Percentiles rank a stretch among this genome's conserved stretches.
These are phyloP conservation scores for Aurelia sp. DNA, from an alignment of 30 jellyfish, hydroid and myxozoan genomes.

Conservation along the genomic window DNA sequence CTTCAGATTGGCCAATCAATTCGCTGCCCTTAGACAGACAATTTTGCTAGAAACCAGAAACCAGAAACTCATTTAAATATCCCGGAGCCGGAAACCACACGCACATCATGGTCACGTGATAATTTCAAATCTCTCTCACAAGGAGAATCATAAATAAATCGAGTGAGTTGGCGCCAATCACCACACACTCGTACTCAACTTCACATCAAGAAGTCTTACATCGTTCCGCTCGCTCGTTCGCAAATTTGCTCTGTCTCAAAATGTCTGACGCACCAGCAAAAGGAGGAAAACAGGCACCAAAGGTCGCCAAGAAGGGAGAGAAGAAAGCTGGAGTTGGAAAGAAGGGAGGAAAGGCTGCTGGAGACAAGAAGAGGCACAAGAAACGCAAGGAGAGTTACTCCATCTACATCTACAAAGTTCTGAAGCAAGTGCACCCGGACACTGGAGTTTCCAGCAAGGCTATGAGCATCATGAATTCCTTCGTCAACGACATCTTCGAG, in stretches of 20 bases:
- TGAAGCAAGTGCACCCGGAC: constrained; percentile 92
- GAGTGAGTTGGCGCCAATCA: no score
- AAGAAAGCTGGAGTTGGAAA: constrained; percentile 53
- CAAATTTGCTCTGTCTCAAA: not conserved
- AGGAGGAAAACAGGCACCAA: constrained; percentile 51
- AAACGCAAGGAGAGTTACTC: constrained; percentile 75
- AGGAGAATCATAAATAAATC: no score
- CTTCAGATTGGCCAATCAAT: no score
- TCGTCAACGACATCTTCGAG: constrained; percentile 85
- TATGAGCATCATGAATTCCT: constrained; percentile 85
- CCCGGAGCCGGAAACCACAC: no score
- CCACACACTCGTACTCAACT: no score
- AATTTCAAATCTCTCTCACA: no score
- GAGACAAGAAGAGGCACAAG: constrained; percentile 37
- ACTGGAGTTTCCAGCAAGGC: constrained; percentile 88
- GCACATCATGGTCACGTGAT: no score
- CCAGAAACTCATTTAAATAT: no score
- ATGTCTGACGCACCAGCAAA: constrained; percentile 53
- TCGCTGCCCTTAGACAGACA: no score
- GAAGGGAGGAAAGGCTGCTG: constrained; percentile 49
- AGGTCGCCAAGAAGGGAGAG: constrained; percentile 71
- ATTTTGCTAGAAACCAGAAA: no score
- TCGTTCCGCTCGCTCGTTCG: no score
- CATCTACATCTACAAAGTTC: constrained; percentile 81
- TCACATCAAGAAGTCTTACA: no score